Evolutionary conservation across 1,140 invertebrate species (phyloP), one percentile per base, ranked within the genome.

Genomic region (Holcopasites calliopsidis): DNA sequence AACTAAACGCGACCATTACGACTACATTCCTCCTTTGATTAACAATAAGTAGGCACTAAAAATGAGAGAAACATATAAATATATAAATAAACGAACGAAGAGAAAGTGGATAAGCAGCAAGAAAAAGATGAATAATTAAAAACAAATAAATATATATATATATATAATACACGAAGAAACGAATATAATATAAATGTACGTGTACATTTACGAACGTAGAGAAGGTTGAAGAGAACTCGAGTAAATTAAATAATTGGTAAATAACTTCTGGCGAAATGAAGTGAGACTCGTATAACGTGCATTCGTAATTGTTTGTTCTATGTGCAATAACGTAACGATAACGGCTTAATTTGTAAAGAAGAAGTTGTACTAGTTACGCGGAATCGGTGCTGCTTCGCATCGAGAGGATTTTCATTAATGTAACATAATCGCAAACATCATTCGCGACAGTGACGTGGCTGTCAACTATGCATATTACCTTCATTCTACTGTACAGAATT

Each of bases 11-110:
- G 85, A 85, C 82, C 85, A 87, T 71, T 88, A 89, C 82, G 83
- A 90, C 84, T 88, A 90, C 88, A 88, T 90, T 90, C 88, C 89
- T 90, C 85, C 83, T 85, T n/a, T 87, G 85, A 87, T 72, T 89
- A 89, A 90, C 84, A 85, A 89, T 89, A 90, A 89, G 86, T 90
- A 90, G 88, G 80, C 82, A 88, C 85, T 90, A 88, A 50, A 60
- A 79, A 89, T 86, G 85, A 88, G 76, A 88, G 80, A 88, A 84
- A 87, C 76, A 88, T 79, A 83, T 57, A 49, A 49, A 76, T 66
- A 68, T 42, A 79, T n/a, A 40, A 62, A 62, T 54, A 40, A 42
- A 68, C n/a, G 62, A 55, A 42, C 21, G 38, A 16, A n/a, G 18
- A 38, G 23, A 44, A 33, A 31, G 26, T 54, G 44, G 42, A 49